Evolutionary conservation across 2,797 vertebrate species (phyloP).

Genomic region (Pseudochirops cupreus): DNA sequence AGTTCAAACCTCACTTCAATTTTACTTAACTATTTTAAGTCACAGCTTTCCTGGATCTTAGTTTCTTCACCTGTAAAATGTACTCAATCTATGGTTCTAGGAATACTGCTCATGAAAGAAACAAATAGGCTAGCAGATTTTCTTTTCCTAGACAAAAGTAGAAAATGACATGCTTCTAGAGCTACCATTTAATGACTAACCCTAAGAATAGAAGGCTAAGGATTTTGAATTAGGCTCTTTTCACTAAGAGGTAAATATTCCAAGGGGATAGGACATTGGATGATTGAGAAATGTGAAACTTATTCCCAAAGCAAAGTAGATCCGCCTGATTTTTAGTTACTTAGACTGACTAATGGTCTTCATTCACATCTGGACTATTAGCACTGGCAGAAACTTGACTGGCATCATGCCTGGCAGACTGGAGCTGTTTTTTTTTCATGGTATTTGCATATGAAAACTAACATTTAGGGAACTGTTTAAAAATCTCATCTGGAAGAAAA

Average conservation of each 20-base stretch:
- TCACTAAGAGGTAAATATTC: background rate
- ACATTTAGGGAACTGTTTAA: constrained; percentile 23
- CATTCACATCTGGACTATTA: background rate
- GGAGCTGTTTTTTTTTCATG: background rate
- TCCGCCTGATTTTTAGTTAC: background rate
- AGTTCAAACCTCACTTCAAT: background rate
- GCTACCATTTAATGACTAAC: background rate
- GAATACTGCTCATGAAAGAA: background rate
- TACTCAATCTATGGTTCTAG: background rate
- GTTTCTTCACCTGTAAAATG: background rate
- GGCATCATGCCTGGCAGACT: background rate
- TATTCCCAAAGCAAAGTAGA: background rate
- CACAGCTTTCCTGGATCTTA: background rate
- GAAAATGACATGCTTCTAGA: background rate
- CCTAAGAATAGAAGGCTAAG: background rate
- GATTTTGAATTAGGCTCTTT: background rate
- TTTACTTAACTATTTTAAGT: background rate
- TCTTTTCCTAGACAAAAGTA: constrained; percentile 9
- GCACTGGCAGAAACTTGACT: background rate
- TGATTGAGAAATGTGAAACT: background rate
- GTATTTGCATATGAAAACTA: constrained; percentile 38
- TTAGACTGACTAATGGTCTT: background rate
- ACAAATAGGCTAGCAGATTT: background rate
- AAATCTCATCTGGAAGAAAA: constrained; percentile 49
- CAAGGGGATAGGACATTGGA: background rate